Evolutionary conservation across 1,140 invertebrate species (phyloP).

Genomic region (Aphelinus atriplicis): DNA sequence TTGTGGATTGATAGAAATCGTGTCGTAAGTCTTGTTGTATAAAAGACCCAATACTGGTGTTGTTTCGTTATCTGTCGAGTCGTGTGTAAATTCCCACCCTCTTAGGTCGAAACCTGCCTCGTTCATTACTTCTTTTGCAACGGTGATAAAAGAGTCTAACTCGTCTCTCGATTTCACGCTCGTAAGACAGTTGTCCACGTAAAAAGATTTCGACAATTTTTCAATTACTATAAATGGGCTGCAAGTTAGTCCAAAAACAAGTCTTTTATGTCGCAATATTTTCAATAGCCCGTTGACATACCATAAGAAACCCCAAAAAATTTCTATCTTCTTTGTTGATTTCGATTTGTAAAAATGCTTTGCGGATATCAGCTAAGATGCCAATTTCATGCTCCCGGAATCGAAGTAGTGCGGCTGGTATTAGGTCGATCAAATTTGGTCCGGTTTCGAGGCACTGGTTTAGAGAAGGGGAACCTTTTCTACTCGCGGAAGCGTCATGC

Average conservation of each 20-base stretch:
- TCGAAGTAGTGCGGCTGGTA: neutral
- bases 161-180: constrained; percentile 42
- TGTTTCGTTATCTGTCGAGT: neutral
- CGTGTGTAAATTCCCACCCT: constrained; percentile 45
- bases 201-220: constrained; percentile 36
- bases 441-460: constrained; percentile 48
- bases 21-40: constrained; percentile 44
- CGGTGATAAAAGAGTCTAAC: constrained; percentile 38
- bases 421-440: constrained; percentile 20
- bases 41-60: constrained; percentile 43
- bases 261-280: constrained; percentile 22
- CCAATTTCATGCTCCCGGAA: constrained; percentile 41
- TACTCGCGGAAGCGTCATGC: constrained; percentile 37
- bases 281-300: constrained; percentile 38
- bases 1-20: constrained; percentile 24
- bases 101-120: constrained; percentile 48
- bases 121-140: constrained; percentile 39
- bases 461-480: constrained; percentile 38
- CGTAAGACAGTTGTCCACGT: constrained; percentile 43
- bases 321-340: constrained; percentile 24
- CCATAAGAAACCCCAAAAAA: constrained; percentile 31
- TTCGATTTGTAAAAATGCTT: constrained; percentile 45
- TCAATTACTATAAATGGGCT: constrained; percentile 42
- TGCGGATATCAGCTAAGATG: constrained; percentile 45
- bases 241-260: constrained; percentile 42